Conservation (phyloP, 2,888 invertebrate genomes). For the Meloe dianella region DNA sequence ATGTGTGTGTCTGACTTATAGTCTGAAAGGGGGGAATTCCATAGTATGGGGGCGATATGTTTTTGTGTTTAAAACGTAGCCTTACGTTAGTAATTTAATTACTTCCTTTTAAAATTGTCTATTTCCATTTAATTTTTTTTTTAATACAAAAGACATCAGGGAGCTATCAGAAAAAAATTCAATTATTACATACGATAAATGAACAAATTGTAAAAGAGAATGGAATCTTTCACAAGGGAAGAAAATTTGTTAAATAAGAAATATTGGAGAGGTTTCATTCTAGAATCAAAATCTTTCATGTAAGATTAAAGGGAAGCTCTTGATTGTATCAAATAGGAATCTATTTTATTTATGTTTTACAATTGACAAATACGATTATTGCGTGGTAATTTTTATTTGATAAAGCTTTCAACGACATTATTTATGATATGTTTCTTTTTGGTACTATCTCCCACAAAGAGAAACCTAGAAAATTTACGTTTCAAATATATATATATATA, state of each 20-base stretch:
- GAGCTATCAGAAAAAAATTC: too few species aligned
- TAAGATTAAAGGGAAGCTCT: slow-evolving; percentile 5
- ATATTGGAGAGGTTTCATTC: background rate
- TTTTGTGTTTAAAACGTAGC: background rate
- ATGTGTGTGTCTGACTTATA: slow-evolving; percentile 24
- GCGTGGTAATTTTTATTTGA: background rate
- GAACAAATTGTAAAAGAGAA: background rate
- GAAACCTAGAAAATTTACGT: background rate
- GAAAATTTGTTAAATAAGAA: background rate
- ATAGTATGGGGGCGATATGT: slow-evolving; percentile 10
- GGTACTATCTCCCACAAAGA: background rate
- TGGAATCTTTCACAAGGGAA: background rate
- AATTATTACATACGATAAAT: background rate
- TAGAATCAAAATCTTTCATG: slow-evolving; percentile 2
- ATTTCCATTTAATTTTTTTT: background rate
- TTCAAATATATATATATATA: too few species aligned
- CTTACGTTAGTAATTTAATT: background rate
- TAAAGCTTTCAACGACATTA: background rate
- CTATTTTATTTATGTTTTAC: background rate
- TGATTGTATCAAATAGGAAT: background rate
- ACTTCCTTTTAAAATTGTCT: slow-evolving; percentile 1
- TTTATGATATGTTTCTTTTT: background rate
- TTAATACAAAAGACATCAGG: background rate
- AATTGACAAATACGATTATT: slow-evolving; percentile 1
- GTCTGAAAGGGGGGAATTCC: slow-evolving; percentile 21